Percentiles rank a stretch among this genome's conserved stretches.
Conservation (phyloP, 2,113 vertebrate genomes). For the Loxodonta africana region DNA sequence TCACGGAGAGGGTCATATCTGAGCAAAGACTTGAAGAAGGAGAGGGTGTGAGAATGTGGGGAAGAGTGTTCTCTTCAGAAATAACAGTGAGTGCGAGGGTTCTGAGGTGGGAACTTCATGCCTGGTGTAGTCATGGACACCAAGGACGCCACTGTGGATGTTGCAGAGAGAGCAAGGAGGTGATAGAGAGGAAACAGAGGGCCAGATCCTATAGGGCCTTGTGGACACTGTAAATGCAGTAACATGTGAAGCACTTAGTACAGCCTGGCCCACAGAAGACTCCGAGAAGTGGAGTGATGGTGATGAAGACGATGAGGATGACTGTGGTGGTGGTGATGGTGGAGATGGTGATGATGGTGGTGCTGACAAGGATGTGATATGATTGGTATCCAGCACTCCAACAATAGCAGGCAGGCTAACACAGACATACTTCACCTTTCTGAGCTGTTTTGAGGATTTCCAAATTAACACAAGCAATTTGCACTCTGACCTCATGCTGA, state of each 20-base stretch:
- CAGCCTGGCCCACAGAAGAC: background rate
- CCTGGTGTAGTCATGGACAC: fast-evolving
- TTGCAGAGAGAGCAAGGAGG: background rate
- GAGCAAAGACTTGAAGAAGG: background rate
- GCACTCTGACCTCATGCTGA: slow-evolving; percentile 78
- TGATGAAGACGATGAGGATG: background rate
- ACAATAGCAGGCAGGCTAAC: background rate
- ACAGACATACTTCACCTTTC: background rate
- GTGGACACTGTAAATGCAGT: background rate
- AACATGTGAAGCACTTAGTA: background rate
- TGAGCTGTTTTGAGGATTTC: background rate
- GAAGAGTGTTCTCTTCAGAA: background rate
- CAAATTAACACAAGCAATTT: slow-evolving; percentile 53
- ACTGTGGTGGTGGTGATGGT: background rate
- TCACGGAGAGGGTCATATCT: background rate
- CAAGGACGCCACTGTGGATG: background rate
- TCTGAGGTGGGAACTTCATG: background rate
- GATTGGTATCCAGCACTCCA: background rate
- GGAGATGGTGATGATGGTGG: background rate
- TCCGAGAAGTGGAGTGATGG: background rate
- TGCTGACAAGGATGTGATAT: fast-evolving
- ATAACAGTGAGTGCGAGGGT: background rate
- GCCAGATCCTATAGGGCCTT: background rate
- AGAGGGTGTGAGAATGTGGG: no score
- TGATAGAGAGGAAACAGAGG: background rate